Conservation (phyloP, 2,888 invertebrate genomes). For the Apodemia zela region DNA sequence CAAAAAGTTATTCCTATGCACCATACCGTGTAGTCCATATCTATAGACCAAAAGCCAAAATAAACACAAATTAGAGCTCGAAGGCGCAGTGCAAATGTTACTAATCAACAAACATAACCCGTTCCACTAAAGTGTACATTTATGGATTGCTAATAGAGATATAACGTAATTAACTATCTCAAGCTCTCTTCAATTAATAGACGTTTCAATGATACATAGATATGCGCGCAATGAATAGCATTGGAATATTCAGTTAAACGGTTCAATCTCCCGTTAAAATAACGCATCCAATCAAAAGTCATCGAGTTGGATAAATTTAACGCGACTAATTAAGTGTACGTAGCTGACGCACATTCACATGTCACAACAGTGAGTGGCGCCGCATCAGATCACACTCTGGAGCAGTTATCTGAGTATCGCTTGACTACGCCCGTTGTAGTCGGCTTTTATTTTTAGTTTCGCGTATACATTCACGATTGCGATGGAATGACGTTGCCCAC, state of each 20-base stretch:
- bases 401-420: conserved; percentile 68
- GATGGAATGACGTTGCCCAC: conserved; percentile 49
- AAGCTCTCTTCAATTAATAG: conserved; percentile 15
- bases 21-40: neutral
- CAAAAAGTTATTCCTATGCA: neutral
- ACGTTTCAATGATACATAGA: conserved; percentile 14
- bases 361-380: conserved; percentile 51
- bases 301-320: conserved; percentile 45
- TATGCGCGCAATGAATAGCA: conserved; percentile 3
- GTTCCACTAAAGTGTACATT: conserved; percentile 14
- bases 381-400: conserved; percentile 50
- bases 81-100: conserved; percentile 3
- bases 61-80: neutral
- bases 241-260: conserved; percentile 21
- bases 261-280: conserved; percentile 34
- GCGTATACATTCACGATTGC: conserved; percentile 68
- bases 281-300: conserved; percentile 41
- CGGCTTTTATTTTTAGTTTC: conserved; percentile 72
- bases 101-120: conserved; percentile 15
- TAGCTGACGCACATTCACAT: conserved; percentile 50
- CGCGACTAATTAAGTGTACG: conserved; percentile 51
- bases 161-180: conserved; percentile 15
- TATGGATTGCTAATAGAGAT: conserved; percentile 13
- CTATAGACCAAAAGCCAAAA: neutral
- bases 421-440: conserved; percentile 64